Percentiles rank a stretch among this genome's conserved stretches.
Evolutionary conservation across 2,113 vertebrate genomes (phyloP).

Genomic region (Salvelinus fontinalis): DNA sequence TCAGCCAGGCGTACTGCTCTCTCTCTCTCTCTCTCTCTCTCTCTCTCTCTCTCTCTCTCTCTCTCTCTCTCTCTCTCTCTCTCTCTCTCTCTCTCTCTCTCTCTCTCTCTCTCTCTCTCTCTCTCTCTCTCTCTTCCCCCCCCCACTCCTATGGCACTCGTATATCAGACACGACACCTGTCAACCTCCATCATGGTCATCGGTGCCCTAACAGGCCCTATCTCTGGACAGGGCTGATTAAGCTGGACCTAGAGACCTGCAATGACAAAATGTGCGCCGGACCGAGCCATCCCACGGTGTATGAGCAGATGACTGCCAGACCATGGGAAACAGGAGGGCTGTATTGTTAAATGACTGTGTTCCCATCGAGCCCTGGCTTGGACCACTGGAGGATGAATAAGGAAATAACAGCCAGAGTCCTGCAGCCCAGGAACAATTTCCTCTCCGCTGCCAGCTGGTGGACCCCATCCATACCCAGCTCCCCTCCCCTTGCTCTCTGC

Average conservation of each 20-base stretch:
- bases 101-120: constrained; percentile 4
- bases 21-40: not conserved
- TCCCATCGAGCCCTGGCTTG: constrained; percentile 25
- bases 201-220: constrained; percentile 32
- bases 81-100: not conserved
- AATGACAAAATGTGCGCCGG: constrained; percentile 22
- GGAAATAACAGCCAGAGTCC: constrained; percentile 57
- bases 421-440: constrained; percentile 46
- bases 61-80: not conserved
- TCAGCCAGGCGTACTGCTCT: too few species aligned
- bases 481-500: not conserved
- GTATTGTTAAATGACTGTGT: constrained; percentile 1
- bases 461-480: not conserved
- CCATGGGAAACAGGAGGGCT: not conserved
- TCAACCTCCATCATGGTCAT: constrained; percentile 51
- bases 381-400: constrained; percentile 49
- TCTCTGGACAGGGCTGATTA: constrained; percentile 29
- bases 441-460: constrained; percentile 20
- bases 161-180: constrained; percentile 41
- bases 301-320: constrained; percentile 4
- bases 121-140: not conserved
- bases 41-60: constrained; percentile 4
- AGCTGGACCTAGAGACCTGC: constrained; percentile 12
- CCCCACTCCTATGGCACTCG: not conserved
- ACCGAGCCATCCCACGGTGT: not conserved